Evolutionary conservation across 2,888 invertebrate genomes (phyloP), one percentile per base, ranked within the genome.

Genomic region (Plusia festucae): DNA sequence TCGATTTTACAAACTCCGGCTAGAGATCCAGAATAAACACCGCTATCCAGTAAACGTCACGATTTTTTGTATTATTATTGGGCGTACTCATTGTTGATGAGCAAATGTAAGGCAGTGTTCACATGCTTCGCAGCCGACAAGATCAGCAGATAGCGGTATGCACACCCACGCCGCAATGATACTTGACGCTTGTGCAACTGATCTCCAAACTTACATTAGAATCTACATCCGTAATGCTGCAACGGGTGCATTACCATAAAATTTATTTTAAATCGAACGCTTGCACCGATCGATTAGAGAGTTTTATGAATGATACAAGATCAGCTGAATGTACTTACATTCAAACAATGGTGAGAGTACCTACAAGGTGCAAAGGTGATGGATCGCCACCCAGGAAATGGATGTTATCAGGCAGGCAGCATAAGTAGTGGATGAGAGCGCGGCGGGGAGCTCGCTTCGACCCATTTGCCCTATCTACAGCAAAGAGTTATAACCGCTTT

Each of bases 201-300:
- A 85, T 87, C 83, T 86, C 85, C 79, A 83, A 86, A 86, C 88
- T 85, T 87, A 88, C 85, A 87, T 86, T 83, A 81, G 78, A 86
- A 86, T 86, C 85, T 80, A 82, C 78, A 78, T 81, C 84, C 82
- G 85, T 85, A 86, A 84, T 83, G 85, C 86, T 79, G 83, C 85
- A 88, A 86, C 84, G 82, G 82, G 86, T 88, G 88, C 88, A 90
- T 91, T 88, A 91, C 82, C 90, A 91, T 91, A 90, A 90, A 90
- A 88, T 86, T 84, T 88, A 90, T 91, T 90, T 88, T 80, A 82
- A 86, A 85, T 81, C 77, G 83, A 87, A 86, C 76, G 80, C 69
- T 65, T 79, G 68, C 69, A 55, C 54, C 65, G 63, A 79, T 74
- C 74, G 65, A 71, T 78, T 73, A 75, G 70, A 58, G 46, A 24